Percentiles rank a stretch among this genome's conserved stretches.
Conservation (phyloP, 2,113 vertebrate species). For the Callithrix jacchus region DNA sequence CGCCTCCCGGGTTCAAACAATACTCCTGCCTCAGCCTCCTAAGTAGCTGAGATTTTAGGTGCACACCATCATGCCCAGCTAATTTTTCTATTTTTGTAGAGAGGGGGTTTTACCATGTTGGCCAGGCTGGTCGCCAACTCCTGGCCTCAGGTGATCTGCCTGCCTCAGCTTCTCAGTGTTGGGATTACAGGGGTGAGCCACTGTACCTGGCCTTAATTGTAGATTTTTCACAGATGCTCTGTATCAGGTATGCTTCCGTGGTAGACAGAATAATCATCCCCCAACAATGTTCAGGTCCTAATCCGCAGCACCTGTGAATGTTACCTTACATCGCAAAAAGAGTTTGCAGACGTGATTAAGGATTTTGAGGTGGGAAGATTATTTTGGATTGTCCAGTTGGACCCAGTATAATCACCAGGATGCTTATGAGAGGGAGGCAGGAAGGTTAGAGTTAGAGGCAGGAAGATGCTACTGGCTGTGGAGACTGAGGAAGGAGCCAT, state of each 20-base stretch:
- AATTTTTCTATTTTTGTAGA: too few relatives aligned
- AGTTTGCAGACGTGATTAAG: not conserved
- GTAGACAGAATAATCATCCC: not conserved
- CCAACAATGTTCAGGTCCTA: not conserved
- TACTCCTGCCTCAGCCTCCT: too few relatives aligned
- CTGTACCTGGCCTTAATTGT: not conserved
- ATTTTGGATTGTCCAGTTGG: not conserved
- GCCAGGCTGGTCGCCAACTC: too few relatives aligned
- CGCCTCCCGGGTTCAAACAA: too few relatives aligned
- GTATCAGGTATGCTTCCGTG: not conserved
- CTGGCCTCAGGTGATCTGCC: too few relatives aligned
- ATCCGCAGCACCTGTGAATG: not conserved
- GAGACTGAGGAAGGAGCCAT: not conserved
- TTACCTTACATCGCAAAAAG: not conserved
- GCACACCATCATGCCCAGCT: too few relatives aligned
- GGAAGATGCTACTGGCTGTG: not conserved
- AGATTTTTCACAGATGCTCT: slow-evolving; percentile 17
- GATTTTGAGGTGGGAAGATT: not conserved
- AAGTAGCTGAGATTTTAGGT: too few relatives aligned
- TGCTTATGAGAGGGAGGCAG: not conserved
- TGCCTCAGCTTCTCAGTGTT: too few relatives aligned
- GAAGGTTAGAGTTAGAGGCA: not conserved
- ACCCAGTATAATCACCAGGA: not conserved
- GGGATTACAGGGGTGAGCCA: too few relatives aligned
- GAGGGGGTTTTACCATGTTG: too few relatives aligned